These are phyloP conservation scores for Ligdia adustata DNA, from an alignment of 2,888 invertebrate species.

Conservation along the genomic window DNA sequence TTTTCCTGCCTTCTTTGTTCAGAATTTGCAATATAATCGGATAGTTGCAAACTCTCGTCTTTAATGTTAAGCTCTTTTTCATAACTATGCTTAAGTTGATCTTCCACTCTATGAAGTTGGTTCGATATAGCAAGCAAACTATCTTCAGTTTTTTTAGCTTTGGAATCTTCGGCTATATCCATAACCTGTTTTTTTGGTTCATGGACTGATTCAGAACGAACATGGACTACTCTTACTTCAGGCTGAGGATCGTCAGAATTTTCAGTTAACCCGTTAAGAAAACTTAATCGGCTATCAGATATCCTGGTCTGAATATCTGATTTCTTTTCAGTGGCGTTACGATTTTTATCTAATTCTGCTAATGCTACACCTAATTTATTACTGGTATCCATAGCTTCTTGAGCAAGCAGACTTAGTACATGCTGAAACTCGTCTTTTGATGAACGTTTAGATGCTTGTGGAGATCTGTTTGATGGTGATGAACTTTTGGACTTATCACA, in stretches of 20 bases:
- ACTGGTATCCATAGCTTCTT: slow-evolving; percentile 90
- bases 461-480: slow-evolving; percentile 83
- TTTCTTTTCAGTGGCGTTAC: slow-evolving; percentile 67
- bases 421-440: slow-evolving; percentile 86
- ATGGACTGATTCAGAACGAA: slow-evolving; percentile 50
- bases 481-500: slow-evolving; percentile 81
- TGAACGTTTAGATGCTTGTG: slow-evolving; percentile 76
- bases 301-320: slow-evolving; percentile 75
- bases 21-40: slow-evolving; percentile 53
- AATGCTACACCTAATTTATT: slow-evolving; percentile 87
- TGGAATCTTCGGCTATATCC: slow-evolving; percentile 49
- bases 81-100: slow-evolving; percentile 74
- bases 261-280: slow-evolving; percentile 76
- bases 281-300: slow-evolving; percentile 76
- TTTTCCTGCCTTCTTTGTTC: slow-evolving; percentile 50
- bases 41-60: slow-evolving; percentile 63
- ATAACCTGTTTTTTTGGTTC: slow-evolving; percentile 22
- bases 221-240: slow-evolving; percentile 56
- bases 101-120: slow-evolving; percentile 77
- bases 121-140: slow-evolving; percentile 78
- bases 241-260: slow-evolving; percentile 53
- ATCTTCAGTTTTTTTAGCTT: slow-evolving; percentile 76
- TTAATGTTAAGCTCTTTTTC: slow-evolving; percentile 73
- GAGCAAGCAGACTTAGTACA: slow-evolving; percentile 88
- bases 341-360: slow-evolving; percentile 82